Evolutionary conservation across 2,113 vertebrate genomes (phyloP), one percentile per base, ranked within the genome.

Genomic region (Psammodynastes pulverulentus): DNA sequence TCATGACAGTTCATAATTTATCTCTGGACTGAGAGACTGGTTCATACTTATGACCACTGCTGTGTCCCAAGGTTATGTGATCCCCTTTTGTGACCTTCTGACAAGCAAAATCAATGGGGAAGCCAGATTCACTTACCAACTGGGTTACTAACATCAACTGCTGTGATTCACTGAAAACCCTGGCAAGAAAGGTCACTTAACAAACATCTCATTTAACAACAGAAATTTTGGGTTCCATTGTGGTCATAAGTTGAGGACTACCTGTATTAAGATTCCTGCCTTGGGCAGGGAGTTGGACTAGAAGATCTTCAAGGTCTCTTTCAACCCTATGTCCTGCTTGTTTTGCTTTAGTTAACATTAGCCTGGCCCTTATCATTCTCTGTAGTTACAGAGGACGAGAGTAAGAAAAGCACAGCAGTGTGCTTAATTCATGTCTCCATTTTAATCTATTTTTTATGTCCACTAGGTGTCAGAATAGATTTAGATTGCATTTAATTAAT

Each of bases 401-500:
- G 34, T 39, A 43, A 79, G 34, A 43, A 79, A 19, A 79, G 72
- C 34, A 79, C 67, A 39, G 67, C 67, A 21, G 67, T 19, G n/a
- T 39, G 67, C 17, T 79, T 79, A 67, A 15, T 39, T 43, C 72
- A 21, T 1, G 19, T 21, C 17, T 79, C 17, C 72, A 21, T 79
- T 79, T 79, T 79, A 79, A 79, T 79, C 3, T 43, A 26, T n/a
- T 67, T 17, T 34, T 45, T 49, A 23, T 84, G 89, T 51, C 92
- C 92, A 51, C 92, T 93, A 93, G 92, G 43, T 84, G 92, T 87
- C 89, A 87, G 85, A 56, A 52, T 51, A 79, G 21, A 89, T 92
- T 90, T 49, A 87, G 17, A 29, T 87, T 79, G 19, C 6, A 34
- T 23, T 79, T 5, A 29, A 54, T 39, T 46, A 10, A 62, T n/a